Evolutionary conservation across 2,888 invertebrate genomes (phyloP).

Genomic region (Encarsia formosa): DNA sequence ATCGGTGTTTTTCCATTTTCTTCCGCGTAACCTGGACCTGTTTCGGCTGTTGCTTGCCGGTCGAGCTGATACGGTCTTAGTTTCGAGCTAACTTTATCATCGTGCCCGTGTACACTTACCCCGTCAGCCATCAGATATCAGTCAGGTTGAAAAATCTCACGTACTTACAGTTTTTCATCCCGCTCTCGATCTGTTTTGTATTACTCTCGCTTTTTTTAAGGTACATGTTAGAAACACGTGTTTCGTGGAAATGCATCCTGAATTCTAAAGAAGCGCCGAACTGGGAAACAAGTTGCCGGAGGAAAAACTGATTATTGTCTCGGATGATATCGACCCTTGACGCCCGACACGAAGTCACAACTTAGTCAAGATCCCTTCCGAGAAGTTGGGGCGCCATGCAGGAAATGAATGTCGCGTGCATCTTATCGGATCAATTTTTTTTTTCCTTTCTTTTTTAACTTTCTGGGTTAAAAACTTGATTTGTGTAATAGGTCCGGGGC

Average conservation of each 20-base stretch:
- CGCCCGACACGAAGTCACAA: no score
- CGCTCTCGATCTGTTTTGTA: not conserved
- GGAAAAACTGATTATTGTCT: not conserved
- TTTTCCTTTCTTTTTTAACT: no score
- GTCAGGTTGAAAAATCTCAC: not conserved
- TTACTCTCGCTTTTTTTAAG: not conserved
- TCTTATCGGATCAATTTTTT: no score
- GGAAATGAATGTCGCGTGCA: no score
- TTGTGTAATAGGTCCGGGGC: no score
- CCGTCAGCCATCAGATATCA: no score
- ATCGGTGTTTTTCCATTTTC: no score
- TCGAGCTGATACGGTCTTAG: not conserved
- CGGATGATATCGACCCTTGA: no score
- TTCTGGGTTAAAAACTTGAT: no score
- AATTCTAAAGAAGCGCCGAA: constrained; percentile 5
- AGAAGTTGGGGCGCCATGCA: no score
- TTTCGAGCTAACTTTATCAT: not conserved
- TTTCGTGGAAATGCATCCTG: constrained; percentile 8
- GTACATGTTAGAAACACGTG: constrained; percentile 10
- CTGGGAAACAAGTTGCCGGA: not conserved
- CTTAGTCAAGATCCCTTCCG: no score
- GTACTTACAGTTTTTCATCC: not conserved
- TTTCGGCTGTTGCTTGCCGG: not conserved
- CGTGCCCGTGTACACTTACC: not conserved
- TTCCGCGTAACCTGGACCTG: no score